Evolutionary conservation across 2,113 vertebrate species (phyloP), one percentile per base, ranked within the genome.

Genomic region (Peromyscus californicus): DNA sequence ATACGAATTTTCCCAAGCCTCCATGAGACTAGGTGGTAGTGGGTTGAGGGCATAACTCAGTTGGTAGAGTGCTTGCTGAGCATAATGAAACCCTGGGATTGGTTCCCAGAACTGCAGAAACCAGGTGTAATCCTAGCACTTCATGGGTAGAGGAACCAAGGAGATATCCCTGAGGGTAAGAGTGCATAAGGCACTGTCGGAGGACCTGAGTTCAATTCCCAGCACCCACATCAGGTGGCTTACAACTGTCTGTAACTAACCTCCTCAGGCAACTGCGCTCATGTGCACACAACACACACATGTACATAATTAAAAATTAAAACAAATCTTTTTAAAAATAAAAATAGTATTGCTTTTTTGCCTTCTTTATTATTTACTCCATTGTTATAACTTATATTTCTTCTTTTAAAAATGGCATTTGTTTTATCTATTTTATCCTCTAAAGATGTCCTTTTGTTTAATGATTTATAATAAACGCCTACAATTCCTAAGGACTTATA

Each of bases 401-500:
- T 94, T 89, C 48, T 51, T 79, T 95, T 83, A 4, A 93, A 86
- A 92, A 75, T 10, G 87, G 0, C 1, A n/a, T 63, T 83, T 67
- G 36, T 57, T 94, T 93, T 72, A 45, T 69, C 5, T 45, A n/a
- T 89, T 88, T 96, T 85, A 59, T 80, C 92, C 36, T 82, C 24
- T 87, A 87, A 75, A 79, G 48, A 86, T 75, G 51, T 72, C 63
- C 36, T 92, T 94, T 95, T 59, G 75, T 59, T 95, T 70, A 95
- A 17, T 39, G 16, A 63, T 93, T 94, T 45, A 22, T 94, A 83
- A 94, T 79, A 92, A 85, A 65, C 7, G 80, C 48, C 86, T 74
- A 72, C 36, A 54, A 75, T 86, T 83, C 72, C 65, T 75, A 89
- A 65, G 29, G 61, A 86, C 82, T 67, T 85, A 69, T 70, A 96